Evolutionary conservation across 1,140 invertebrate species (phyloP), one percentile per base, ranked within the genome.

Genomic region (Laupala kohalensis): DNA sequence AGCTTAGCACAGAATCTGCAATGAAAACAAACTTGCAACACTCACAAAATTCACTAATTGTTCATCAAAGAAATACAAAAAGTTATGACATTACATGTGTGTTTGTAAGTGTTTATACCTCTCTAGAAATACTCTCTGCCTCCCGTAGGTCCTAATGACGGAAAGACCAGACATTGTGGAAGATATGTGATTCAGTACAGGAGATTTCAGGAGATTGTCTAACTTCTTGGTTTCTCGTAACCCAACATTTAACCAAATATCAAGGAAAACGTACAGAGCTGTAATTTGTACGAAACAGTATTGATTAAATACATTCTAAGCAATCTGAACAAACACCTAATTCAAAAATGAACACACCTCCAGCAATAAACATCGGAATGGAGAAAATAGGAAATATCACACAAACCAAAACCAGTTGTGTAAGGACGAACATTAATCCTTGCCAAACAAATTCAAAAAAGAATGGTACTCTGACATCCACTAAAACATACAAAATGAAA

Each of bases 171-270:
- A 74, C 69, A 78, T 75, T 9, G 76, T 74, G 12, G 78, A 77
- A 19, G 77, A 74, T 2, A 78, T 69, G 69, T 78, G 76, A 71
- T 78, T 75, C 13, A 78, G 72, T 12, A 79, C 75, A 5, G 84
- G 85, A 6, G 84, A 83, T 26, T 83, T 81, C 5, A 83, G 79
- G 26, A 81, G 78, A 73, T 83, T 82, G 73, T 86, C 85, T 28
- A 82, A 74, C 67, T 84, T 77, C 75, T 86, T 86, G 26, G 85
- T 76, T 71, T 83, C 80, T 27, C 80, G 74, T 9, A 84, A 76
- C 23, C 78, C 78, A 65, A 75, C 71, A 68, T 78, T 77, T 23
- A 79, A 67, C 74, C 77, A 78, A 6, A 75, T 28, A 64, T 77
- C 78, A 25, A 79, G 29, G 25, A 76, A 69, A 15, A 77, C 66